Base-by-base conservation (phyloP, 2,113 vertebrate species). In the Ia io region DNA sequence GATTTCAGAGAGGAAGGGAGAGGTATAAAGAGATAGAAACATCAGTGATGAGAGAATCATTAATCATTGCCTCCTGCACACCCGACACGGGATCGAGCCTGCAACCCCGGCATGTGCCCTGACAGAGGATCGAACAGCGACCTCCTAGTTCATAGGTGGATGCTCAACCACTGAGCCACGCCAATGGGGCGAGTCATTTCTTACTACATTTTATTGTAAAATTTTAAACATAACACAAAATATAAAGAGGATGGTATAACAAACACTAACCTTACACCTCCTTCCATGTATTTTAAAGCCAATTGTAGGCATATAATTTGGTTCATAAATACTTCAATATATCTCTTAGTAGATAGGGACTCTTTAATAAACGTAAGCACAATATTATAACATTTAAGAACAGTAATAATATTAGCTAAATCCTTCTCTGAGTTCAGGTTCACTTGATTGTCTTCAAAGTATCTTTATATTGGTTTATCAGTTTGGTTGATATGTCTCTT, bases 331-430 rank as follows among this genome's bases (percentile, higher is more conserved):
- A 40, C 17, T 49, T 92, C 9, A 92, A 3, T 83, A 51, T 59
- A 40, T 37, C 6, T 83, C 30, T 93, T 84, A 73, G 25, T 44
- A 69, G 70, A 84, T 35, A 35, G 30, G 40, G 20, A 53, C 11
- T 82, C 59, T 93, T 63, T 77, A 86, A 77, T 42, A 56, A 70
- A 49, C 40, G 16, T 90, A 87, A 87, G 6, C 44, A 78, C 30
- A 59, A 59, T 76, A 77, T 49, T 82, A 40, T 74, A 84, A 88
- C 25, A 91, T 14, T 63, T 61, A 84, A 49, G 44, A 88, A 73
- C 59, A 87, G 51, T 79, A 84, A 84, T 76, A 84, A 83, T 91
- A 69, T 84, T 94, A 65, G 40, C 59, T 56, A 77, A 92, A 93
- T 95, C 28, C 49, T 30, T 82, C 23, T 37, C 14, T 25, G 17